Evolutionary conservation across 2,797 vertebrate species (phyloP), one percentile per base, ranked within the genome.

Genomic region (Cheracebus regulus): DNA sequence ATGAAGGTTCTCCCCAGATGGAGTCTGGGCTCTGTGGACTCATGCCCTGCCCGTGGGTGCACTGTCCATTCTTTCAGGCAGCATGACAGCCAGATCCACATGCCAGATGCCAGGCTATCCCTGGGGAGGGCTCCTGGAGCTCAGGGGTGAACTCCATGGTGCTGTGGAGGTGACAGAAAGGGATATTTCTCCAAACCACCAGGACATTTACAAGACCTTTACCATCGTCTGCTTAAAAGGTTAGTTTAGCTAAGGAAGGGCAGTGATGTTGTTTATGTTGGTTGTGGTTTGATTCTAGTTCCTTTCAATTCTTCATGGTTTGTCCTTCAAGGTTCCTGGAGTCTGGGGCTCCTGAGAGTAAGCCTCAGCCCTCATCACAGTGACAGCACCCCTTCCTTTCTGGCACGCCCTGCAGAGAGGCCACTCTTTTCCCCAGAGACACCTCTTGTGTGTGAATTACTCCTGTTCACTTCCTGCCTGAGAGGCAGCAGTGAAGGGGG

Each of bases 261-360:
- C 72, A 75, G 33, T 26, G 52, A 33, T 44, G 44, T 11, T 4
- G n/a, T 85, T 76, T 61, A 3, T 50, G 46, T 39, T 39, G 61
- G 28, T 36, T 75, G 83, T 30, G 75, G 83, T 93, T 87, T 86
- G 26, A 75, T 46, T 6, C 2, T 9, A 55, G 67, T 84, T 95
- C 33, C 64, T 84, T 52, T 80, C 48, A 97, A 22, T 70, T 88
- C 41, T 73, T 90, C 36, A 50, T 22, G 46, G 88, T 46, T 90
- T 76, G 19, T 48, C 64, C 80, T 70, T 80, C 17, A 22, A 17
- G 11, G 88, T 57, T 14, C 50, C 46, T 89, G 75, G 88, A 83
- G 82, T 2, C 58, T 90, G 5, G 0, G 78, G 48, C 26, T 55
- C 55, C 57, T 70, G 15, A 61, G 24, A 88, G 36, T 89, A 52